phyloP scores from a whole-genome alignment of 2,888 invertebrate genomes.

The Euzetes globulus region DNA sequence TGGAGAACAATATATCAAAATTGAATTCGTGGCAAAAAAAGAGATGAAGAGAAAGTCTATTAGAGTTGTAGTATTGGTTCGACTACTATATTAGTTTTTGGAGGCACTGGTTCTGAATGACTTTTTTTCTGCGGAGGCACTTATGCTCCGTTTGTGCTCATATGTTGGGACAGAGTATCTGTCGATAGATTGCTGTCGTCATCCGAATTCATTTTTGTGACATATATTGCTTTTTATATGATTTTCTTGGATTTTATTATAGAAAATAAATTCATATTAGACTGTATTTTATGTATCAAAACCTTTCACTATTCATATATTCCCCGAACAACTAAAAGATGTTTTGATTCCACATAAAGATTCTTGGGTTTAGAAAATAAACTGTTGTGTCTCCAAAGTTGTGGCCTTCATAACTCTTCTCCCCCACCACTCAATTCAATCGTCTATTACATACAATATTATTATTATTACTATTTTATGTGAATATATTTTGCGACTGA shows the following conservation, averaged over 20 bases:
- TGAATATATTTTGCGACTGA: too few relatives aligned
- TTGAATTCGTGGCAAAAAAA: not conserved
- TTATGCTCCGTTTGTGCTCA: not conserved
- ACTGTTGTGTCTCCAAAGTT: not conserved
- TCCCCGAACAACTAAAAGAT: constrained; percentile 1
- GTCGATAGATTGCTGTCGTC: not conserved
- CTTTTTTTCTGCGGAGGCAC: not conserved
- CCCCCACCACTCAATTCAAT: too few relatives aligned
- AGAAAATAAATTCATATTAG: constrained; percentile 3
- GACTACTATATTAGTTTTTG: not conserved
- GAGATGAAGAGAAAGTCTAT: not conserved
- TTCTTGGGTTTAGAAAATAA: not conserved
- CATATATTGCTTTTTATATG: constrained; percentile 22
- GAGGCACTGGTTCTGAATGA: not conserved
- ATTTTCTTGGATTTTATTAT: constrained; percentile 9
- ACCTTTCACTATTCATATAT: not conserved
- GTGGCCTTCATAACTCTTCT: too few relatives aligned
- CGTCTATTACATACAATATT: too few relatives aligned
- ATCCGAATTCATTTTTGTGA: constrained; percentile 12
- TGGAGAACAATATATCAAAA: constrained; percentile 5
- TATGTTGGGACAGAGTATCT: not conserved
- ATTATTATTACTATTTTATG: too few relatives aligned
- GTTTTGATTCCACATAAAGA: not conserved
- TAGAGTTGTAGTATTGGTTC: not conserved
- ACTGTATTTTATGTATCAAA: not conserved